phyloP scores from a whole-genome alignment of 2,888 invertebrate genomes.

The Sarcophaga caerulescens region DNA sequence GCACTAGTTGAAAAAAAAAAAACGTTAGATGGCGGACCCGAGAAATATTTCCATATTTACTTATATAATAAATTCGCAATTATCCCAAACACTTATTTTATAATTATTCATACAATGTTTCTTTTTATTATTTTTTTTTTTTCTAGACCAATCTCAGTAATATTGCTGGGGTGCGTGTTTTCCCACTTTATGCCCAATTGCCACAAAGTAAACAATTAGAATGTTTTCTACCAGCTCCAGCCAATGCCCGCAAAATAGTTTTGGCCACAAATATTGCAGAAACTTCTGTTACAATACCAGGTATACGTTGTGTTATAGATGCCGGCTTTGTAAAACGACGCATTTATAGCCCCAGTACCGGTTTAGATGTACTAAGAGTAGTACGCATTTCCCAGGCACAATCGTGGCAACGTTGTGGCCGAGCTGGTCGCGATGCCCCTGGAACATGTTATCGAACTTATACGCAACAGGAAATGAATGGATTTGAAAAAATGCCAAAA shows the following conservation, averaged over 20 bases:
- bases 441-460: conserved; percentile 94
- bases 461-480: conserved; percentile 88
- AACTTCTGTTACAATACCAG: conserved; percentile 97
- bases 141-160: conserved; percentile 78
- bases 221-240: conserved; percentile 89
- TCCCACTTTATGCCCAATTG: conserved; percentile 95
- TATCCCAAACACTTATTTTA: neutral
- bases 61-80: neutral
- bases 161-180: conserved; percentile 88
- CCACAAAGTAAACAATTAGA: conserved; percentile 93
- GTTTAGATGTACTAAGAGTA: conserved; percentile 91
- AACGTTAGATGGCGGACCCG: no score
- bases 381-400: conserved; percentile 94
- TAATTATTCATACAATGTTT: neutral
- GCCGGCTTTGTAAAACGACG: conserved; percentile 95
- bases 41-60: no score
- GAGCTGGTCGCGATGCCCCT: conserved; percentile 93
- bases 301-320: conserved; percentile 95
- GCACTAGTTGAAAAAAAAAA: no score
- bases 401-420: conserved; percentile 95
- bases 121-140: neutral
- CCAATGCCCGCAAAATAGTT: conserved; percentile 92
- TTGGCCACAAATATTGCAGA: conserved; percentile 99
- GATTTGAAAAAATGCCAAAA: conserved; percentile 86
- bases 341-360: conserved; percentile 90